Conservation (phyloP, 2,113 vertebrate genomes). For the Lophura nycthemera region DNA sequence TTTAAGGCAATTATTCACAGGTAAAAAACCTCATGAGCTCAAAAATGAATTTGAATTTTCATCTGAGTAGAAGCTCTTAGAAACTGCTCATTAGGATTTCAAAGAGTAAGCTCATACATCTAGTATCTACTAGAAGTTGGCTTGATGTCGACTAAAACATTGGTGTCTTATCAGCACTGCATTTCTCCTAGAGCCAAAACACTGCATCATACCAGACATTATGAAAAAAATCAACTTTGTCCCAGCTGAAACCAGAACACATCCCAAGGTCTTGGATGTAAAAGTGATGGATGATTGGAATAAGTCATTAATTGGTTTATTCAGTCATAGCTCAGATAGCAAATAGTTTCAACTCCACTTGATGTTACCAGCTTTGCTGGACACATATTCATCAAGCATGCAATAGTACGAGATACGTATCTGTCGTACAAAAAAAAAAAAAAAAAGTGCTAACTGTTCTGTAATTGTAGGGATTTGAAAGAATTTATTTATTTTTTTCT, state of each 20-base stretch:
- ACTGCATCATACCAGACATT: too few species aligned
- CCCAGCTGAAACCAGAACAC: too few species aligned
- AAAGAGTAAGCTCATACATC: neutral
- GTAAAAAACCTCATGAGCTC: neutral
- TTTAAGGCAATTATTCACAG: constrained; percentile 1
- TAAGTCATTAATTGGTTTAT: constrained; percentile 17
- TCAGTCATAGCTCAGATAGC: neutral
- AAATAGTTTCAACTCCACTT: neutral
- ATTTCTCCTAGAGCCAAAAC: too few species aligned
- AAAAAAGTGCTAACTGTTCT: neutral
- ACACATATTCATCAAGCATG: neutral
- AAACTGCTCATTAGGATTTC: neutral
- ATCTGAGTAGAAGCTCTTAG: neutral
- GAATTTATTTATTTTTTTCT: neutral
- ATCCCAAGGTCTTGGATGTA: neutral
- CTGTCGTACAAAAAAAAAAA: neutral
- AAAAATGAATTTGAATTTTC: neutral
- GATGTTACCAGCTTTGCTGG: neutral
- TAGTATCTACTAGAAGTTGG: neutral
- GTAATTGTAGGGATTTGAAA: neutral
- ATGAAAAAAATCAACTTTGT: too few species aligned
- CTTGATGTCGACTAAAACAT: neutral
- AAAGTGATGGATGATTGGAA: neutral
- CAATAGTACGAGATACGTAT: neutral
- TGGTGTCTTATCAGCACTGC: too few species aligned